Conservation (phyloP, 1,140 invertebrate genomes). For the Trachymyrmex septentrionalis region DNA sequence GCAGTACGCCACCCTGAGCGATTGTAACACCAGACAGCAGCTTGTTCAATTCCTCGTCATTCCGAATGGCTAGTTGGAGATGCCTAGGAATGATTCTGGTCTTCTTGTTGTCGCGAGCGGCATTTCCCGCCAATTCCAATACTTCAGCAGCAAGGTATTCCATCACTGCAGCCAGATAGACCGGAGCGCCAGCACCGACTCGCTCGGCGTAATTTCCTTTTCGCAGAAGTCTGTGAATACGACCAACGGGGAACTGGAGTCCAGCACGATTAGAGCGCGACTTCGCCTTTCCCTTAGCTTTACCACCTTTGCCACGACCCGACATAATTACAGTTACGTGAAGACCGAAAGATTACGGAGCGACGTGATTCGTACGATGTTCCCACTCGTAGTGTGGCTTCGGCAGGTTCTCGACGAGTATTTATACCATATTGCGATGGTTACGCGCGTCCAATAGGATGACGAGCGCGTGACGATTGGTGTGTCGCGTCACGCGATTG, state of each 20-base stretch:
- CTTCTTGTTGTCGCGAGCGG: slow-evolving; percentile 89
- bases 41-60: slow-evolving; percentile 95
- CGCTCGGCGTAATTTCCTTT: slow-evolving; percentile 92
- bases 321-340: slow-evolving; percentile 83
- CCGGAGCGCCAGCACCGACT: slow-evolving; percentile 90
- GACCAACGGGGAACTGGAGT: slow-evolving; percentile 91
- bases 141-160: slow-evolving; percentile 91
- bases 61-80: slow-evolving; percentile 93
- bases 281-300: slow-evolving; percentile 89
- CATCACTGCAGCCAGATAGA: slow-evolving; percentile 91
- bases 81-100: slow-evolving; percentile 93
- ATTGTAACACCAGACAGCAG: slow-evolving; percentile 93
- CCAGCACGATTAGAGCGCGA: slow-evolving; percentile 89
- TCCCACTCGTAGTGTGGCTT: neutral
- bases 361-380: too few relatives aligned
- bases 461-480: neutral
- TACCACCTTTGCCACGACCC: slow-evolving; percentile 89
- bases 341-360: neutral
- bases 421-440: neutral
- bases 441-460: slow-evolving; percentile 27
- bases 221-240: slow-evolving; percentile 90
- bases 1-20: slow-evolving; percentile 93
- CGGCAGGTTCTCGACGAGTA: neutral
- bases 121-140: slow-evolving; percentile 93
- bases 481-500: slow-evolving; percentile 23